Evolutionary conservation across 2,888 invertebrate species (phyloP), one percentile per base, ranked within the genome.

Genomic region (Tortricodes alternella): DNA sequence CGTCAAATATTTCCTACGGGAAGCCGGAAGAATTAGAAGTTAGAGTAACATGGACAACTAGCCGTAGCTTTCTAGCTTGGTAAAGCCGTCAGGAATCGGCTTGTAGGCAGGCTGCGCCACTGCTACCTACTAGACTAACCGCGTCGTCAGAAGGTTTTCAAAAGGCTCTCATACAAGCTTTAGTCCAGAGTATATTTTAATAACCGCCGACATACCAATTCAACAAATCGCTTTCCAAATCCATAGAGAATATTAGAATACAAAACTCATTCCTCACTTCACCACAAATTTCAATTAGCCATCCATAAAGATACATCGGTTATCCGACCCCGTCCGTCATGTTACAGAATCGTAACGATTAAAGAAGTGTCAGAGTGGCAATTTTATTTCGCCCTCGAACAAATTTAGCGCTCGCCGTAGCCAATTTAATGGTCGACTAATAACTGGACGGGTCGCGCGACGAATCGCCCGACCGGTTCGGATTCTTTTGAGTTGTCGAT

Each of bases 401-500:
- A 71, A 76, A 78, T 81, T 80, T 80, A 80, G 68, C 79, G 74
- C 69, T 68, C 65, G 65, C 74, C 74, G 78, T 74, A 65, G 73
- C 75, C 76, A 80, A 84, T 83, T 81, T 81, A 80, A 78, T 79
- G 74, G 75, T 58, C 74, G 74, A 76, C 74, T 81, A 82, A 83
- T 83, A 76, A 67, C 63, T 51, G 63, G 75, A 75, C 70, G 61
- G 73, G 64, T 66, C 70, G 75, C 71, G 78, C 70, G 76, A 76
- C 85, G 70, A 80, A 82, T 85, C 71, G 75, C 11, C 23, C 53
- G 65, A 76, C 78, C 67, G 72, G 76, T 72, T 46, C 21, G 29
- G 5, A 16, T 53, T 38, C 38, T 34, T 52, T 35, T 24, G 32
- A 53, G 9, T n/a, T 43, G 32, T 16, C 38, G 46, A 38, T 53